phyloP scores from a whole-genome alignment of 2,888 invertebrate species.

The Nycteola revayana region DNA sequence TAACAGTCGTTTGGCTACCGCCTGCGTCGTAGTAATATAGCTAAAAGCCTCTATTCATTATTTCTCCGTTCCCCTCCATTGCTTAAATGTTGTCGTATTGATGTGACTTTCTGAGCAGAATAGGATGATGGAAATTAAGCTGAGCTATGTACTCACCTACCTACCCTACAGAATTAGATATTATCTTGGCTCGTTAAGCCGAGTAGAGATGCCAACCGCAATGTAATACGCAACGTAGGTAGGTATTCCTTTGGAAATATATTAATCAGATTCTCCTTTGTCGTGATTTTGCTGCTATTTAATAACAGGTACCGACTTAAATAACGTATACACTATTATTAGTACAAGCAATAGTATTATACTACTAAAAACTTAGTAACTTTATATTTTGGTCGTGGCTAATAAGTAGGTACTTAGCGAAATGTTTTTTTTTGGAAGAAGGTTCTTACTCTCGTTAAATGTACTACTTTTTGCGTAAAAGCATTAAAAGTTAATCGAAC shows the following conservation, averaged over 20 bases:
- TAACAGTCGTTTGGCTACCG: slow-evolving; percentile 59
- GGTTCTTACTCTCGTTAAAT: too few species aligned
- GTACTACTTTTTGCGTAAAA: too few species aligned
- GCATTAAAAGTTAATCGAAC: too few species aligned
- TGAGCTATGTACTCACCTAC: slow-evolving; percentile 8
- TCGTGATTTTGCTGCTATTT: slow-evolving; percentile 16
- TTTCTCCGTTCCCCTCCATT: slow-evolving; percentile 38
- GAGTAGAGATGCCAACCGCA: slow-evolving; percentile 20
- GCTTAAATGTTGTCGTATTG: slow-evolving; percentile 41
- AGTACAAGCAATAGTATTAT: too few species aligned
- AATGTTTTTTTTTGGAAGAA: too few species aligned
- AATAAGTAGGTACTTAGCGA: too few species aligned
- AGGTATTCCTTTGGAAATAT: slow-evolving; percentile 24
- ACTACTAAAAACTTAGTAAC: too few species aligned
- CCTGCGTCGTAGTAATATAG: slow-evolving; percentile 56
- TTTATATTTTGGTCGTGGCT: too few species aligned
- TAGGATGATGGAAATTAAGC: slow-evolving; percentile 36
- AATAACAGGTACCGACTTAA: too few species aligned
- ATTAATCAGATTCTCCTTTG: slow-evolving; percentile 30
- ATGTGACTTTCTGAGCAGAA: slow-evolving; percentile 39
- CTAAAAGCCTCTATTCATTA: slow-evolving; percentile 69
- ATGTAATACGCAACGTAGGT: slow-evolving; percentile 18
- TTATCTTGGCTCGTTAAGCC: slow-evolving; percentile 18
- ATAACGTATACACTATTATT: too few species aligned
- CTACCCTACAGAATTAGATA: slow-evolving; percentile 25